Base-by-base conservation (phyloP, 30 jellyfish, hydroid and myxozoan genomes). In the Aurelia coerulea region DNA sequence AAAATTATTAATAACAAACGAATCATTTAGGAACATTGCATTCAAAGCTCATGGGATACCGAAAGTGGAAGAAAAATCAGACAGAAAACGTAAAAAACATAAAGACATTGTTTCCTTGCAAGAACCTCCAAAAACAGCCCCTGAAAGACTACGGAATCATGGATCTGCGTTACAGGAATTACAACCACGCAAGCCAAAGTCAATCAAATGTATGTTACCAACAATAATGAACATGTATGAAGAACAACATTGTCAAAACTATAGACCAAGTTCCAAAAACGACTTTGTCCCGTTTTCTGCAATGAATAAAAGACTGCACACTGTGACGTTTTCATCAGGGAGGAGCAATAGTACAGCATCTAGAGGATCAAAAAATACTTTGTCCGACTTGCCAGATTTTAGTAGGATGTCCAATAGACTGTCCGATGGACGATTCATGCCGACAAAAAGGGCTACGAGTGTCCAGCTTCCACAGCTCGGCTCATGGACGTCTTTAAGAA, bases 181-280 rank as follows among this genome's bases (percentile, higher is more conserved):
- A 46, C 56, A 46, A 13, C 14, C 56, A 46, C 62, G 37, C 41
- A 16, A 34, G 13, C 58, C 66, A 58, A 84, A 84, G n/a, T 84
- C 93, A 49, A 84, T 84, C 50, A 84, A 84, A 74, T 19, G 93
- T 10, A 84, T 84, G 93, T 81, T 84, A 32, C 93, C 93, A 32
- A 74, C 88, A 37, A 84, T 84, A 39, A 84, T 84, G 93, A 84
- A 74, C 69, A 72, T 84, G 87, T 84, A 84, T 41, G 93, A 84
- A 50, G 93, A 84, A 34, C 93, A 84, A 69, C 88, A 71, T 13
- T 60, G 74, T 63, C 82, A 56, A 31, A 84, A 73, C 34, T 84
- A 84, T 83, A 73, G 93, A 54, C 93, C 93, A 42, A 70, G 86
- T 10, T 84, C 93, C 5, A 84, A 84, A 77, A 84, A 84, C 39